Evolutionary conservation across 2,888 invertebrate genomes (phyloP).

Genomic region (Rhyacophila evoluta): DNA sequence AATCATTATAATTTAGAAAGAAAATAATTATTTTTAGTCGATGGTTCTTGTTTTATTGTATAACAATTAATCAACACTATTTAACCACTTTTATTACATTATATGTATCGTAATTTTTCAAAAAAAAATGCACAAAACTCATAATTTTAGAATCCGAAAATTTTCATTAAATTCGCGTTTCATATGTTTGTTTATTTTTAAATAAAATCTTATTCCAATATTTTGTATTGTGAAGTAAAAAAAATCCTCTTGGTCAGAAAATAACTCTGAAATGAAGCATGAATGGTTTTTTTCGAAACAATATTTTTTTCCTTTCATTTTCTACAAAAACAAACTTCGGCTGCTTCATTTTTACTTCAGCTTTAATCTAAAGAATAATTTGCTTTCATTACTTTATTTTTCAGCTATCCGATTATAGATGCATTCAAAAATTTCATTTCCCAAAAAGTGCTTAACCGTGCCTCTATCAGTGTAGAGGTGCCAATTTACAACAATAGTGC

Average conservation of each 20-base stretch:
- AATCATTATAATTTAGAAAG: too few species aligned
- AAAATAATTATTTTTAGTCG: background rate
- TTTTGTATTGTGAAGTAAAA: too few species aligned
- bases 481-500: too few species aligned
- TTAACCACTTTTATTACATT: too few species aligned
- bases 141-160: too few species aligned
- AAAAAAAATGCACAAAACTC: too few species aligned
- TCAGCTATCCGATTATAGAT: background rate
- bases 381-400: background rate
- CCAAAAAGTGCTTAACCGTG: background rate
- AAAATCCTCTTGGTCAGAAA: too few species aligned
- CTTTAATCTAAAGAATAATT: background rate
- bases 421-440: background rate
- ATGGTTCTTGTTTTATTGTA: too few species aligned
- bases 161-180: too few species aligned
- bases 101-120: too few species aligned
- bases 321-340: background rate
- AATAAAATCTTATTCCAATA: background rate
- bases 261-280: background rate
- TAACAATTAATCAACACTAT: too few species aligned
- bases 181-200: too few species aligned
- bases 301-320: background rate
- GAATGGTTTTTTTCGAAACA: background rate
- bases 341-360: constrained; percentile 7
- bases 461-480: background rate